phyloP scores from a whole-genome alignment of 2,888 invertebrate species.

The Scaptomyza tumidula region DNA sequence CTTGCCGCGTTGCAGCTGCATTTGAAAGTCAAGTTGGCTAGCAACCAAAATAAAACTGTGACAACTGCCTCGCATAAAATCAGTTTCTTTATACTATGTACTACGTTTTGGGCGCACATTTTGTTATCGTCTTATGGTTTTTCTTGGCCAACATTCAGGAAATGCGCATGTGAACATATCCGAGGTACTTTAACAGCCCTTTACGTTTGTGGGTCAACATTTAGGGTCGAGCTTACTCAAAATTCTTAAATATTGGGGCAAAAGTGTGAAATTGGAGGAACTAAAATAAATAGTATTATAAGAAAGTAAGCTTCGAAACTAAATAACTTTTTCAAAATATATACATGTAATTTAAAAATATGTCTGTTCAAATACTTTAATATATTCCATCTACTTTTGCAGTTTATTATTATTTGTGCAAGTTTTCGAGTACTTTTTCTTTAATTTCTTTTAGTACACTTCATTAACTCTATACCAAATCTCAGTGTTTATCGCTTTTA shows the following conservation, averaged over 20 bases:
- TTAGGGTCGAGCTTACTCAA: constrained; percentile 12
- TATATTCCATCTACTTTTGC: too few relatives aligned
- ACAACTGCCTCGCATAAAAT: constrained; percentile 61
- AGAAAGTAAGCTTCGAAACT: too few relatives aligned
- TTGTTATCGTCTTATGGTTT: constrained; percentile 57
- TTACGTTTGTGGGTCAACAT: constrained; percentile 28
- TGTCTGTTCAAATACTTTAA: too few relatives aligned
- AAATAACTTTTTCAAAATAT: too few relatives aligned
- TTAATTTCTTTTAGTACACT: not conserved
- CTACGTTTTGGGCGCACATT: constrained; percentile 46
- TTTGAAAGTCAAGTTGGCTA: constrained; percentile 68
- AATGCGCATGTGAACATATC: constrained; percentile 11
- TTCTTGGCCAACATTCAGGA: constrained; percentile 63
- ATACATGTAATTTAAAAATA: too few relatives aligned
- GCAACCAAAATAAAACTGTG: constrained; percentile 50
- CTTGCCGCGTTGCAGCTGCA: constrained; percentile 62
- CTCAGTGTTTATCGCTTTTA: constrained; percentile 42
- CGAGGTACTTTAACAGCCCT: not conserved
- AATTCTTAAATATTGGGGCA: not conserved
- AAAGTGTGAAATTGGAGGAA: too few relatives aligned
- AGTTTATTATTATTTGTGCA: too few relatives aligned
- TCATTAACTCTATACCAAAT: constrained; percentile 2
- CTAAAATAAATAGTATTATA: too few relatives aligned
- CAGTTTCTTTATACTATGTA: constrained; percentile 27
- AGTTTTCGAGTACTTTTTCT: too few relatives aligned